These are phyloP conservation scores for Clitarchus hookeri DNA, from an alignment of 2,888 invertebrate species.

Conservation along the genomic window DNA sequence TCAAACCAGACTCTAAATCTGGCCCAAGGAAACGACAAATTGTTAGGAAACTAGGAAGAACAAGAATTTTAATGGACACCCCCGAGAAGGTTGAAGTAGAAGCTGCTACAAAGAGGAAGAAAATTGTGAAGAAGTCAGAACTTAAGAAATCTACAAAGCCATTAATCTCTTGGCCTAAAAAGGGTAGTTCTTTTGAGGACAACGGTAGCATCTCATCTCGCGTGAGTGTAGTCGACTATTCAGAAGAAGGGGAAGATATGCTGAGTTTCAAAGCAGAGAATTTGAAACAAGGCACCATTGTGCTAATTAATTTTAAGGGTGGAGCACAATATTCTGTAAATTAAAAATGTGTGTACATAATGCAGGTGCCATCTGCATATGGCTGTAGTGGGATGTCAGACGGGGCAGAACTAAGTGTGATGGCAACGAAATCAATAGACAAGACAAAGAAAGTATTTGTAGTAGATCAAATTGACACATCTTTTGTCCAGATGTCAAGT, in stretches of 20 bases:
- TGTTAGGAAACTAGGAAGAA: not conserved
- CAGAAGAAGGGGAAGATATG: not conserved
- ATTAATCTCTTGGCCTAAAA: not conserved
- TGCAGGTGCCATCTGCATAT: not conserved
- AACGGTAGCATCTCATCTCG: not conserved
- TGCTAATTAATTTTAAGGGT: not conserved
- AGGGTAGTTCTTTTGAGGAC: not conserved
- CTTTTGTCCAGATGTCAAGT: not conserved
- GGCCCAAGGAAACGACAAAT: not conserved
- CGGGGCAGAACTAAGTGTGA: constrained; percentile 1
- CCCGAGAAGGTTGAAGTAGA: not conserved
- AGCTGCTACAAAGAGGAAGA: not conserved
- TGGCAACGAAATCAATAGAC: not conserved
- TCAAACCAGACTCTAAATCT: not conserved
- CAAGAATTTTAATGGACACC: not conserved
- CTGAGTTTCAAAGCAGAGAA: not conserved
- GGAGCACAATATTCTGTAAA: not conserved
- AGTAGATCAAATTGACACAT: not conserved
- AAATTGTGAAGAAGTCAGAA: not conserved
- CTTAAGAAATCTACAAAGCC: not conserved
- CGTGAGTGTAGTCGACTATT: not conserved
- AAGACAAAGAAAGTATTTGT: constrained; percentile 1
- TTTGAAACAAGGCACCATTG: not conserved
- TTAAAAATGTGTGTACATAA: not conserved
- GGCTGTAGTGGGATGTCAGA: not conserved